These are phyloP conservation scores for Chrysemys picta DNA, from an alignment of 2,113 vertebrate species.

Conservation along the genomic window DNA sequence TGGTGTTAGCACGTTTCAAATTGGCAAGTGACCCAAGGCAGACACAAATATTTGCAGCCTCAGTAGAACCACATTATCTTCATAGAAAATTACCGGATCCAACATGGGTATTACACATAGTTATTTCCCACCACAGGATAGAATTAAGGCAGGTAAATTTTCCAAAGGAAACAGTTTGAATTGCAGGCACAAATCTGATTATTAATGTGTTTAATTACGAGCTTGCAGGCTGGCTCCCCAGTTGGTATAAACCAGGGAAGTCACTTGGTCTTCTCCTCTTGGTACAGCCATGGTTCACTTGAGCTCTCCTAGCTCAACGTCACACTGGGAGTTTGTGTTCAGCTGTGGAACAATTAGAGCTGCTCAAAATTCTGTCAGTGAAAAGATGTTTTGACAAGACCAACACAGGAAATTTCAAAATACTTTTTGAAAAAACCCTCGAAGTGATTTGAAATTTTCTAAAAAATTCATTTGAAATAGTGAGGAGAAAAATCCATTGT, in stretches of 20 bases:
- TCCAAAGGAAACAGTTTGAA: background rate
- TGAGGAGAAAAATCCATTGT: background rate
- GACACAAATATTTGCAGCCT: background rate
- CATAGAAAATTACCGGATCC: background rate
- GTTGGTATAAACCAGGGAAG: background rate
- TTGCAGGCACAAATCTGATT: background rate
- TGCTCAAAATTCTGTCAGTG: background rate
- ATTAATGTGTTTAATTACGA: background rate
- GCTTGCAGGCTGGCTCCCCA: background rate
- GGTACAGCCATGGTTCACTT: background rate
- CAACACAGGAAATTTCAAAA: accelerated
- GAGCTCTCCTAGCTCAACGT: background rate
- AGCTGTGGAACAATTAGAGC: background rate
- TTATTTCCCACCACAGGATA: background rate
- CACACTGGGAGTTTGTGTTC: background rate
- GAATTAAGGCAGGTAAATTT: background rate
- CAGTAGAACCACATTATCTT: background rate
- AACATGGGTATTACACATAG: background rate
- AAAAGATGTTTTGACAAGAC: background rate
- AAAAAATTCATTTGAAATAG: background rate
- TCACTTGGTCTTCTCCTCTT: background rate
- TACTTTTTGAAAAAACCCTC: background rate
- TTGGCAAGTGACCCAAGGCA: background rate
- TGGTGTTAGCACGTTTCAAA: background rate
- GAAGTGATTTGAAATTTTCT: background rate